Percentiles rank a stretch among this genome's conserved stretches.
These are phyloP conservation scores for Achatina immaculata DNA, from an alignment of 1,140 invertebrate species.

Conservation along the genomic window DNA sequence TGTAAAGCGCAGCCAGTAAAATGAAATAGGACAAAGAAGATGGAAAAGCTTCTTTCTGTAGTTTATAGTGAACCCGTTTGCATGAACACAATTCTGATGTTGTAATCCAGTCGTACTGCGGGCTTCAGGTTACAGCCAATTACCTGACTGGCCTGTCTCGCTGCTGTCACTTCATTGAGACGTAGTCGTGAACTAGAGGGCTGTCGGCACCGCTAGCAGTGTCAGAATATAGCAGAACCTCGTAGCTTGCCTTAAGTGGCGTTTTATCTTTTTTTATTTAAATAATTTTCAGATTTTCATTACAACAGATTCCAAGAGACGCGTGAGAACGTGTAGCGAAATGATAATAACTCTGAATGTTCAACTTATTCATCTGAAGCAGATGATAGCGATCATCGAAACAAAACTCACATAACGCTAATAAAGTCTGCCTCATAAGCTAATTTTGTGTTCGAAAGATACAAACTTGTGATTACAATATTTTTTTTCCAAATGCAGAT, in stretches of 20 bases:
- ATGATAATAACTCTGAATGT: too few relatives aligned
- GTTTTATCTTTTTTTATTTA: slow-evolving; percentile 10
- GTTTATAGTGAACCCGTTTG: slow-evolving; percentile 26
- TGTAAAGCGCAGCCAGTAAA: slow-evolving; percentile 10
- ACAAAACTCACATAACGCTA: too few relatives aligned
- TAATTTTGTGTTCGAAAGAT: too few relatives aligned
- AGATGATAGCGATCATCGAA: too few relatives aligned
- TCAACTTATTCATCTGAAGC: background rate
- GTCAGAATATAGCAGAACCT: slow-evolving; percentile 6
- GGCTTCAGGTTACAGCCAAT: slow-evolving; percentile 21
- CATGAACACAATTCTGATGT: slow-evolving; percentile 18
- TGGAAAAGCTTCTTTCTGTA: background rate
- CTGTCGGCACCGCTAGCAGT: background rate
- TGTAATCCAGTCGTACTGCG: slow-evolving; percentile 22
- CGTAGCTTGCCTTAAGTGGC: background rate
- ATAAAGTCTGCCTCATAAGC: too few relatives aligned
- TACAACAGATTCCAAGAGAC: background rate
- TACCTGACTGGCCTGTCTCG: background rate
- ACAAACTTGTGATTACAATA: too few relatives aligned
- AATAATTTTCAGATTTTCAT: slow-evolving; percentile 6
- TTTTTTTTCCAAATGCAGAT: too few relatives aligned
- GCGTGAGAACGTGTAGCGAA: too few relatives aligned
- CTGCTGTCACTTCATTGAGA: background rate
- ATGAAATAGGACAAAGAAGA: slow-evolving; percentile 14
- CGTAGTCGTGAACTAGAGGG: slow-evolving; percentile 15